Conservation (phyloP, 2,113 vertebrate genomes). For the Equus przewalskii region DNA sequence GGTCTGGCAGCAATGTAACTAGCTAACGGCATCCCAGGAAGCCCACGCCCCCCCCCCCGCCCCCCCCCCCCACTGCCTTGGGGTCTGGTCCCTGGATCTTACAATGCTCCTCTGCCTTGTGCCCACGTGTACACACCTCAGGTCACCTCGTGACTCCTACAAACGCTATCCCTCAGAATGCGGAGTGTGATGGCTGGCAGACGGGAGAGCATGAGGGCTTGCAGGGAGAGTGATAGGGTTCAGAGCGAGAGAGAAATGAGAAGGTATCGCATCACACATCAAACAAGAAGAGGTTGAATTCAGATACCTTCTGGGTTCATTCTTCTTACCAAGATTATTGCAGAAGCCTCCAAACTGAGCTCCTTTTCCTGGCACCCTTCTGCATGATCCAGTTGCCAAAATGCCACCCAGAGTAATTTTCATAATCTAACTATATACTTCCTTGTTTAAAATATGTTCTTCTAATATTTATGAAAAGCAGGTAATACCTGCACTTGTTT, state of each 20-base stretch:
- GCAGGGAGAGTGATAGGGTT: not conserved
- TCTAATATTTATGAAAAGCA: not conserved
- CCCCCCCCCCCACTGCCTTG: not conserved
- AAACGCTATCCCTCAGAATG: not conserved
- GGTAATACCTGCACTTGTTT: not conserved
- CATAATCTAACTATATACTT: not conserved
- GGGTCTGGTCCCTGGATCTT: not conserved
- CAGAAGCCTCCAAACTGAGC: not conserved
- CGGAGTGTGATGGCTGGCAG: not conserved
- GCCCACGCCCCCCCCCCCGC: not conserved
- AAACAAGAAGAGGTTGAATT: not conserved
- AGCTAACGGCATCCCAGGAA: not conserved
- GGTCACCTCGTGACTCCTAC: not conserved
- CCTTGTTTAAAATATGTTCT: constrained; percentile 20
- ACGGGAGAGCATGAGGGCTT: not conserved
- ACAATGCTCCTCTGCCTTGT: not conserved
- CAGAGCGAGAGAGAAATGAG: not conserved
- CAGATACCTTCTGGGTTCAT: not conserved
- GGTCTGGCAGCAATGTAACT: not conserved
- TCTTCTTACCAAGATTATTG: too few relatives aligned
- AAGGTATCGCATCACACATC: too few relatives aligned
- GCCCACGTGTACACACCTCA: not conserved
- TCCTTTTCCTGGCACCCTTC: not conserved
- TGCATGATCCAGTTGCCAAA: not conserved
- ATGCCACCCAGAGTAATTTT: not conserved